Percentiles rank a stretch among this genome's conserved stretches.
These are phyloP conservation scores for Acrossocheilus wenchowensis DNA, from an alignment of 2,797 vertebrate species.

Conservation along the genomic window DNA sequence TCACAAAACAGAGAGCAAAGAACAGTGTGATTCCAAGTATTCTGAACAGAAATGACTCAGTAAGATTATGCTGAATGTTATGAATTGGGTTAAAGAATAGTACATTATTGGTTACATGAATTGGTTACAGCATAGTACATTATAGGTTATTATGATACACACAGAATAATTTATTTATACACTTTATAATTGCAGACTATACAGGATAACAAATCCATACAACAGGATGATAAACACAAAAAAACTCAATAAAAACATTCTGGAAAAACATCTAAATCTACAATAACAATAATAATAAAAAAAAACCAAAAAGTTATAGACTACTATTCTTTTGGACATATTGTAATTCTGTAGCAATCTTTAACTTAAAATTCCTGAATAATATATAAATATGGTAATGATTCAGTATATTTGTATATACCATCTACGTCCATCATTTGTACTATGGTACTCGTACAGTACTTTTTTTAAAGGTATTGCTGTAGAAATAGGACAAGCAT, in stretches of 20 bases:
- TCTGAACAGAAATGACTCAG: background rate
- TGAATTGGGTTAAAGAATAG: background rate
- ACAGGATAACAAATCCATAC: background rate
- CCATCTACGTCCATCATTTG: background rate
- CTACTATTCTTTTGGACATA: background rate
- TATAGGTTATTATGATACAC: background rate
- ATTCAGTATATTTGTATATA: background rate
- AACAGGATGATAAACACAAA: background rate
- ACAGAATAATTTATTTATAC: background rate
- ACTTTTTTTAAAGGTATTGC: background rate
- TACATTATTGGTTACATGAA: background rate
- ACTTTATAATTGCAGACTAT: background rate
- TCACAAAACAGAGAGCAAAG: conserved; percentile 45
- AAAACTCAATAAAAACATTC: background rate
- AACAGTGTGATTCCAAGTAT: conserved; percentile 24
- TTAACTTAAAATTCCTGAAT: background rate
- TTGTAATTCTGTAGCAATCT: background rate
- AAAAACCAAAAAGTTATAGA: background rate
- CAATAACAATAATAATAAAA: background rate
- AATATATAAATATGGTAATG: background rate
- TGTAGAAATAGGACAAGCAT: background rate
- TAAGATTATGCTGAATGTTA: background rate
- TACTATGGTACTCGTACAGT: background rate
- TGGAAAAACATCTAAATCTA: background rate
- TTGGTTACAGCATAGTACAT: background rate